These are phyloP conservation scores for Lagopus leucura DNA, from an alignment of 2,113 vertebrate species.

Conservation along the genomic window DNA sequence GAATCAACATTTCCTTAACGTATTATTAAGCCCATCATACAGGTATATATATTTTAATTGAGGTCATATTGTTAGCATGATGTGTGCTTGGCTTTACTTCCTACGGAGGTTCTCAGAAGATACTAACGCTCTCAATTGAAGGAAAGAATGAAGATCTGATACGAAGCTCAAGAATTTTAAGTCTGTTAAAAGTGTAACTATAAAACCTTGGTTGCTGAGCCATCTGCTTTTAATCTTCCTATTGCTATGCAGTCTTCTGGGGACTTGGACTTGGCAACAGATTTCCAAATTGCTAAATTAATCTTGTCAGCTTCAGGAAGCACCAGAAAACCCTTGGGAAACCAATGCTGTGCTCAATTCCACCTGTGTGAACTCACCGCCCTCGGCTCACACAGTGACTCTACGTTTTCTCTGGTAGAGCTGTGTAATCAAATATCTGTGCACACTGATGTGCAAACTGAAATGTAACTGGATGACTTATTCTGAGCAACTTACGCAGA, in stretches of 20 bases:
- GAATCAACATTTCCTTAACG: slow-evolving; percentile 56
- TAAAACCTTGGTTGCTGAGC: slow-evolving; percentile 55
- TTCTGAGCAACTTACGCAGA: not conserved
- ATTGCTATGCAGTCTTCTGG: slow-evolving; percentile 67
- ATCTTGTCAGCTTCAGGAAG: slow-evolving; percentile 81
- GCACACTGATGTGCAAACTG: not conserved
- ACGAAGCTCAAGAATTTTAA: slow-evolving; percentile 73
- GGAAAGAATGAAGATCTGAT: slow-evolving; percentile 65
- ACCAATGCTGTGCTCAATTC: slow-evolving; percentile 19
- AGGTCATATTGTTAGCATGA: not conserved
- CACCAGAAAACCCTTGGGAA: slow-evolving; percentile 34
- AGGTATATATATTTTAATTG: slow-evolving; percentile 32
- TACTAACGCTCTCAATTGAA: slow-evolving; percentile 11
- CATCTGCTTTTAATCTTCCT: slow-evolving; percentile 81
- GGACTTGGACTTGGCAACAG: slow-evolving; percentile 71
- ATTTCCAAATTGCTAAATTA: slow-evolving; percentile 77
- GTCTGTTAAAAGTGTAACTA: slow-evolving; percentile 52
- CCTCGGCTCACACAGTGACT: not conserved
- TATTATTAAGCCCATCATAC: slow-evolving; percentile 11
- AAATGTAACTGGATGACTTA: not conserved
- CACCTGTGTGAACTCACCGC: slow-evolving; percentile 45
- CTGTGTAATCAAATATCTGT: not conserved
- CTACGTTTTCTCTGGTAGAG: not conserved
- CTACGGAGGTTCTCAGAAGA: slow-evolving; percentile 5
- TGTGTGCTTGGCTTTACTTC: slow-evolving; percentile 57